Conservation (phyloP, 2,888 invertebrate genomes). For the Tachina grossa region DNA sequence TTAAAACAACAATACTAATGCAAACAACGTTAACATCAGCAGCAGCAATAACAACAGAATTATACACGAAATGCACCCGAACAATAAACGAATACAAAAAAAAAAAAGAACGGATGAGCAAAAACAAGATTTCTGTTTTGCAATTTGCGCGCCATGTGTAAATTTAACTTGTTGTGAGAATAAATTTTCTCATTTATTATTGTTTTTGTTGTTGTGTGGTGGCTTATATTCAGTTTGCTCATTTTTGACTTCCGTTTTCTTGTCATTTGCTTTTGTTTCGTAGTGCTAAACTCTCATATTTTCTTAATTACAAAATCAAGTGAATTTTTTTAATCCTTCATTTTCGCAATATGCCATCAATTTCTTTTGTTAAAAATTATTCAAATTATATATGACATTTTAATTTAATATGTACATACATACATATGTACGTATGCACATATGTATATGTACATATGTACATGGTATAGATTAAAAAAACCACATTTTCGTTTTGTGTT, state of each 20-base stretch:
- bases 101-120: not conserved
- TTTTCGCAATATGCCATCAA: not conserved
- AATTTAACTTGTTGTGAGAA: slow-evolving; percentile 66
- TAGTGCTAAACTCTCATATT: slow-evolving; percentile 47
- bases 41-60: slow-evolving; percentile 43
- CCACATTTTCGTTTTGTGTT: no score
- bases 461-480: no score
- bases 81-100: slow-evolving; percentile 74
- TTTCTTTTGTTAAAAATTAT: not conserved
- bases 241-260: slow-evolving; percentile 61
- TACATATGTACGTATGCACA: not conserved
- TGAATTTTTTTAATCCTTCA: slow-evolving; percentile 12
- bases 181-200: slow-evolving; percentile 51
- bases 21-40: slow-evolving; percentile 42
- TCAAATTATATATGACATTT: not conserved
- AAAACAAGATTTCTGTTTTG: slow-evolving; percentile 54
- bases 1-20: slow-evolving; percentile 42
- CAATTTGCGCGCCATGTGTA: slow-evolving; percentile 71
- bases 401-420: not conserved
- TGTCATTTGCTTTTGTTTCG: slow-evolving; percentile 45
- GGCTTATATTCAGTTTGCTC: slow-evolving; percentile 62
- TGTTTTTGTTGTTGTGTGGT: slow-evolving; percentile 48
- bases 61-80: slow-evolving; percentile 68
- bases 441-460: no score
- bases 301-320: slow-evolving; percentile 43